Conservation (phyloP, 2,797 vertebrate species). For the Alcedo atthis region DNA sequence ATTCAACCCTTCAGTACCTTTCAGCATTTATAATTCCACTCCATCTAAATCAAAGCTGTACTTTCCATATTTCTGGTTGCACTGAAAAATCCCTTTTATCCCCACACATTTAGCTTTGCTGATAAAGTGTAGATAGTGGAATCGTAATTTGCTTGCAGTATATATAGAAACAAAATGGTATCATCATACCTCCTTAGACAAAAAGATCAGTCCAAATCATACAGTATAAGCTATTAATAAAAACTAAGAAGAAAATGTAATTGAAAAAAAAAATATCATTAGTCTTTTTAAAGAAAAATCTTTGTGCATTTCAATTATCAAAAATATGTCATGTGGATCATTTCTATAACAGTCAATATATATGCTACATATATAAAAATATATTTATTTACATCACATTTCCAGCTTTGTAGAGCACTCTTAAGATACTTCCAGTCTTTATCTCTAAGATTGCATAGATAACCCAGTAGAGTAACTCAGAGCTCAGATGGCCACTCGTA, state of each 20-base stretch:
- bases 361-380: background rate
- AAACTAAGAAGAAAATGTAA: background rate
- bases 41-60: background rate
- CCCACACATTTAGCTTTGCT: background rate
- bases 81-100: background rate
- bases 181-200: background rate
- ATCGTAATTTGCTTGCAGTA: background rate
- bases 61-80: background rate
- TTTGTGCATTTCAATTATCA: background rate
- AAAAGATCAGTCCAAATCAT: background rate
- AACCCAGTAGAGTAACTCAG: background rate
- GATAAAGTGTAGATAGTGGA: background rate
- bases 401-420: background rate
- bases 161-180: background rate
- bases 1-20: background rate
- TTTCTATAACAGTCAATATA: background rate
- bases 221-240: background rate
- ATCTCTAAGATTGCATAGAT: background rate
- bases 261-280: background rate
- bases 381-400: background rate
- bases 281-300: background rate
- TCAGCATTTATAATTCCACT: background rate
- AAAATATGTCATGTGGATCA: background rate
- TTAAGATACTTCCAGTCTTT: background rate
- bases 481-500: background rate